Base-by-base conservation (phyloP, 2,113 vertebrate species). In the Seriola quinqueradiata region DNA sequence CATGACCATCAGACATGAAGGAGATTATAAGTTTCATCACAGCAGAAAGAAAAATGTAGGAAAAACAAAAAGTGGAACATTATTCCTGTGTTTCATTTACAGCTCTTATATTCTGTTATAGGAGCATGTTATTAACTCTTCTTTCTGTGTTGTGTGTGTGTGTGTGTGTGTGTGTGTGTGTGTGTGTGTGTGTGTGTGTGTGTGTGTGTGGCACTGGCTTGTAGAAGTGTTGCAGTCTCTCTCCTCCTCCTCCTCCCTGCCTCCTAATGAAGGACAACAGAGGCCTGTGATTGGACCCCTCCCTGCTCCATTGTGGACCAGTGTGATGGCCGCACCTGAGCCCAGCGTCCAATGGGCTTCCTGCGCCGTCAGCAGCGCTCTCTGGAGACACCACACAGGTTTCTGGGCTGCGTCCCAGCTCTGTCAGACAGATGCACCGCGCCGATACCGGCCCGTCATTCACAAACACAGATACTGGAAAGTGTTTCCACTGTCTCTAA, bases 241-340 rank as follows among this genome's bases (percentile, higher is more conserved):
- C 44, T 60, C 21, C 44, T 8, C 40, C 40, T 38, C 80, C 58
- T 48, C 71, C 74, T 60, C 42, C 63, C 74, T 42, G 32, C 66
- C 19, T 59, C 21, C 50, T 42, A 54, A 48, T 71, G 65, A 32
- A 40, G 66, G 60, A 63, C 36, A 72, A 69, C 57, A 59, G 55
- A 3, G 11, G 23, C 28, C 61, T 84, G 57, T 86, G 89, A 91
- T 88, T 91, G 92, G 92, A 36, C 12, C 21, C 16, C 44, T 60
- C 77, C 34, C 73, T 65, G 76, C 74, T 77, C 61, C 50, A 42
- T 46, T 83, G 60, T 63, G 65, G 28, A 70, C 79, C 83, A 87
- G 74, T 88, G 75, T 21, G 38, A 48, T 14, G 28, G 73, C 77
- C 82, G 79, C 85, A 91, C 91, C 91, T 92, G 90, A 92, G 75